Conservation (phyloP, 2,797 vertebrate genomes). For the Selene dorsalis region DNA sequence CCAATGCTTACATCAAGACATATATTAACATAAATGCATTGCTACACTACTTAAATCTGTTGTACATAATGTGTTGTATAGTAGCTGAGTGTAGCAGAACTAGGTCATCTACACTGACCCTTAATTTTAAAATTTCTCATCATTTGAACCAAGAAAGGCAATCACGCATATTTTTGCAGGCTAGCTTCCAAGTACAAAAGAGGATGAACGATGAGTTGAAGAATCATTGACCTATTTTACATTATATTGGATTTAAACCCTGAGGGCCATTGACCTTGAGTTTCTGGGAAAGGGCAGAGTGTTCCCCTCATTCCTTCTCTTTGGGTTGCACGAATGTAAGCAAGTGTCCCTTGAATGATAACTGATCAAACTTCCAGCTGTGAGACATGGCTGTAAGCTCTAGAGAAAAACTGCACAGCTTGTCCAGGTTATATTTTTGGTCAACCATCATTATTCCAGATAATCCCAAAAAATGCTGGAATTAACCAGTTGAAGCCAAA, state of each 20-base stretch:
- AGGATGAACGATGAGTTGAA: neutral
- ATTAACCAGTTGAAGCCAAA: neutral
- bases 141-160: neutral
- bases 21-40: neutral
- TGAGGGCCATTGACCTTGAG: constrained; percentile 1
- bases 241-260: neutral
- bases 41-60: neutral
- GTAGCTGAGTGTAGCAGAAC: neutral
- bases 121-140: neutral
- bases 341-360: neutral
- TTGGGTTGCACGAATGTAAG: too few relatives aligned
- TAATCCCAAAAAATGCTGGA: too few relatives aligned
- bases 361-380: neutral
- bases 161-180: neutral
- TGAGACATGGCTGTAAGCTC: neutral
- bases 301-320: neutral
- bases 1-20: neutral
- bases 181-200: neutral
- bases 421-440: neutral
- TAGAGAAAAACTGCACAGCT: neutral
- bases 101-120: neutral
- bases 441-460: neutral
- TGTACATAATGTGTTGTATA: neutral
- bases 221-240: neutral
- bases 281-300: constrained; percentile 29